Evolutionary conservation across 2,797 vertebrate genomes (phyloP), one percentile per base, ranked within the genome.

Genomic region (Ceyx erithaca): DNA sequence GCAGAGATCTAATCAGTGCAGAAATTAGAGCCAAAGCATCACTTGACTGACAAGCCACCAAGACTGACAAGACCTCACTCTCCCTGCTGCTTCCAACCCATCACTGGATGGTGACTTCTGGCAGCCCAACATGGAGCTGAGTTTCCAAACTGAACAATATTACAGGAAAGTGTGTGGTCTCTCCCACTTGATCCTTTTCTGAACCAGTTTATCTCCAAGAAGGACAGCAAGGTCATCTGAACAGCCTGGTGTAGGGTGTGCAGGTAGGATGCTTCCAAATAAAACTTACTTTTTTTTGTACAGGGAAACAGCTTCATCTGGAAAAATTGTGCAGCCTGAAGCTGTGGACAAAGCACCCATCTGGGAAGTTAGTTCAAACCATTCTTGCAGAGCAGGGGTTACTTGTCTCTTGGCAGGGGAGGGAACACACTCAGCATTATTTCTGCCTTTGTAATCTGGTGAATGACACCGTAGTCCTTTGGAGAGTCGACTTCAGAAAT

Each of bases 351-450:
- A 87, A 92, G 6, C 18, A n/a, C 5, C 48, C n/a, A 14, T 25
- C 64, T 84, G 45, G 25, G 61, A 91, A 84, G 57, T 45, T 40
- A 33, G 8, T 66, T 87, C 69, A 78, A 69, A 23, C 12, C 37
- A 12, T 73, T 68, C 79, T 68, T 8, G 43, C 12, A 80, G 86
- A 89, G 79, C 31, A 78, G 51, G n/a, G 43, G 33, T 87, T 80
- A 71, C 64, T 87, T 45, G 10, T 78, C 52, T 87, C 76, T 87
- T 90, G 76, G 40, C 69, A 83, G 66, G 30, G 30, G 87, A 15
- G 13, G 37, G n/a, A 90, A 48, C 76, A 62, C 54, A 77, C 68
- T 95, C 92, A 95, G 93, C 89, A 69, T 78, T 94, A 92, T 93
- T 95, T 94, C 86, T 93, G 90, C 89, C 66, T 92, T 71, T 68